Conservation (phyloP, 2,797 vertebrate genomes). For the Liparis tanakae region DNA sequence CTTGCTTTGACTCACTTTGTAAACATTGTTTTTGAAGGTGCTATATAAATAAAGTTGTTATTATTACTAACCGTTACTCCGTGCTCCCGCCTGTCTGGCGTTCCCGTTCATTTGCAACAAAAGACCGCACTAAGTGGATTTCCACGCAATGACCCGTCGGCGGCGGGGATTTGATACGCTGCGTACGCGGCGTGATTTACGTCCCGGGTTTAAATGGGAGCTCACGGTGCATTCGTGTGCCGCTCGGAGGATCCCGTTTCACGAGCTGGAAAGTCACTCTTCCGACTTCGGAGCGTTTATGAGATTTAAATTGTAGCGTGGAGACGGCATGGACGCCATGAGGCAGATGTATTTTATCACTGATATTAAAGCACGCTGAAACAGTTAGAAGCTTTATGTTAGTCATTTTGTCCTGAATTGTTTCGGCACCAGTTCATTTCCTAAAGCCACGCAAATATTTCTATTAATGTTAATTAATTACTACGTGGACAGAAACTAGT, state of each 20-base stretch:
- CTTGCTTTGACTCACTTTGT: too few species aligned
- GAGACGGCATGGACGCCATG: not conserved
- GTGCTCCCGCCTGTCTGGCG: not conserved
- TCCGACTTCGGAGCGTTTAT: not conserved
- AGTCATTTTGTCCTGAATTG: not conserved
- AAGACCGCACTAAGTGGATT: constrained; percentile 37
- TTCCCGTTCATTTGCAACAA: constrained; percentile 8
- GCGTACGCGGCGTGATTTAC: not conserved
- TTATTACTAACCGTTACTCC: constrained; percentile 7
- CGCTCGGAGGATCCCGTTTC: not conserved
- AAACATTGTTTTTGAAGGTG: too few species aligned
- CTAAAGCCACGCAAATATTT: not conserved
- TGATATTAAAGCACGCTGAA: not conserved
- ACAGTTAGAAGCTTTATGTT: not conserved
- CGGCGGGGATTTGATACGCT: not conserved
- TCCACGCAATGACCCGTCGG: constrained; percentile 7
- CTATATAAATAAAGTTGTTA: too few species aligned
- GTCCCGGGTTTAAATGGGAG: not conserved
- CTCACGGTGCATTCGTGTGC: not conserved
- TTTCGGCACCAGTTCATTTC: not conserved
- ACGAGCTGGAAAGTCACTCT: not conserved
- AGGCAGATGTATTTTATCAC: not conserved
- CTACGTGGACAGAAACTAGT: not conserved
- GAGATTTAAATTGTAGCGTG: not conserved
- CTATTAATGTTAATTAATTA: not conserved